These are phyloP conservation scores for Cyclargus thomasi DNA, from an alignment of 1,140 invertebrate species.

Conservation along the genomic window DNA sequence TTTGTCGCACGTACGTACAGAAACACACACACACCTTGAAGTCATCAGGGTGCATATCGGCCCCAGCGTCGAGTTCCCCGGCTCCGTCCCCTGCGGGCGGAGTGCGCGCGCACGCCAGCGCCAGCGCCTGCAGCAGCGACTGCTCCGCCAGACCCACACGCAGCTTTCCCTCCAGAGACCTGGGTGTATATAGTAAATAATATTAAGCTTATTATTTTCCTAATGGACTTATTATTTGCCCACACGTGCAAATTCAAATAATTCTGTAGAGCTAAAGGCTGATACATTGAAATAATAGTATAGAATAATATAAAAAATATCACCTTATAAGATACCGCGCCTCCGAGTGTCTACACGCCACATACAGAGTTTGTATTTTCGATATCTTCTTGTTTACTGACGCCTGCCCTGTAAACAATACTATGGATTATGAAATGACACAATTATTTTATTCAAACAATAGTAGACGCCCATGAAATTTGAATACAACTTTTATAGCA, in stretches of 20 bases:
- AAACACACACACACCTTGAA: slow-evolving; percentile 78
- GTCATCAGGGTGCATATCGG: slow-evolving; percentile 78
- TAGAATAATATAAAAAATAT: neutral
- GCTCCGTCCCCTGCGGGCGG: slow-evolving; percentile 82
- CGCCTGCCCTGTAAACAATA: slow-evolving; percentile 72
- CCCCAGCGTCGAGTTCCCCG: slow-evolving; percentile 78
- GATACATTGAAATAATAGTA: too few species aligned
- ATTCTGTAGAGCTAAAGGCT: too few species aligned
- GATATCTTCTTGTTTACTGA: slow-evolving; percentile 91
- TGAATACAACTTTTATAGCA: too few species aligned
- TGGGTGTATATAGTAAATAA: slow-evolving; percentile 20
- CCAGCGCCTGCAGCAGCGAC: slow-evolving; percentile 94
- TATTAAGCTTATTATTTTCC: too few species aligned
- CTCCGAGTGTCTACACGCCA: slow-evolving; percentile 93
- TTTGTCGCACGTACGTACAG: too few species aligned
- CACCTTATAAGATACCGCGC: slow-evolving; percentile 92
- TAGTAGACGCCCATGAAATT: too few species aligned
- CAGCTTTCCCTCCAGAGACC: slow-evolving; percentile 93
- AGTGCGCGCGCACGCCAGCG: slow-evolving; percentile 86
- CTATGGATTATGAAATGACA: neutral
- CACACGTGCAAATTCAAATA: too few species aligned
- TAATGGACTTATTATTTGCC: too few species aligned
- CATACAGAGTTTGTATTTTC: slow-evolving; percentile 93
- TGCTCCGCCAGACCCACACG: slow-evolving; percentile 98
- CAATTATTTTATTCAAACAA: too few species aligned